Percentiles rank a stretch among this genome's conserved stretches.
Evolutionary conservation across 2,113 vertebrate genomes (phyloP).

Genomic region (Neodon shergylaensis): DNA sequence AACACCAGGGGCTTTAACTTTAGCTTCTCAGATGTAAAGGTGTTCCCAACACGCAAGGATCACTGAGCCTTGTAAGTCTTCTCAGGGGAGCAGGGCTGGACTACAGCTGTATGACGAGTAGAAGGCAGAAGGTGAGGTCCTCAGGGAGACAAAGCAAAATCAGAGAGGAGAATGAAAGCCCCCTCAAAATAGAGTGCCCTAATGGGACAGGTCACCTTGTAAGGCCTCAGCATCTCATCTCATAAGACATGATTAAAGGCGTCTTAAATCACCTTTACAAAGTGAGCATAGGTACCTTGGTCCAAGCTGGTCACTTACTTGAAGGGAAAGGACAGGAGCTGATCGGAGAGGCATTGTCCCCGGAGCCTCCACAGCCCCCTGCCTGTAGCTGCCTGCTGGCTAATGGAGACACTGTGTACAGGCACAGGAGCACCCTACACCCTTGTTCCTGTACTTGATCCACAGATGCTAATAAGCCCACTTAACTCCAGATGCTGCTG

Average conservation of each 20-base stretch:
- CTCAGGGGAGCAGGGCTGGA: neutral
- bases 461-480: neutral
- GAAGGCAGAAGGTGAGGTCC: neutral
- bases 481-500: neutral
- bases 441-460: neutral
- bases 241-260: neutral
- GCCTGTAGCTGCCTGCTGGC: neutral
- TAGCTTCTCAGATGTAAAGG: neutral
- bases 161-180: neutral
- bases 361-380: neutral
- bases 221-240: neutral
- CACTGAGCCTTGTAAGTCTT: neutral
- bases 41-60: too few species aligned
- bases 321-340: neutral
- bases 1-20: neutral
- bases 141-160: neutral
- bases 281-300: neutral
- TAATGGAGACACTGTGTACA: neutral
- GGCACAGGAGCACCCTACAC: too few species aligned
- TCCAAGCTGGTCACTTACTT: neutral
- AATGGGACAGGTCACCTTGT: too few species aligned
- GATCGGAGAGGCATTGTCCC: neutral
- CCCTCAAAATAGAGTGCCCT: neutral
- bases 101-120: fast-evolving
- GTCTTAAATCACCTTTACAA: neutral